Conservation (phyloP, 92 coral and sea anemone genomes). For the Porites lobata region DNA sequence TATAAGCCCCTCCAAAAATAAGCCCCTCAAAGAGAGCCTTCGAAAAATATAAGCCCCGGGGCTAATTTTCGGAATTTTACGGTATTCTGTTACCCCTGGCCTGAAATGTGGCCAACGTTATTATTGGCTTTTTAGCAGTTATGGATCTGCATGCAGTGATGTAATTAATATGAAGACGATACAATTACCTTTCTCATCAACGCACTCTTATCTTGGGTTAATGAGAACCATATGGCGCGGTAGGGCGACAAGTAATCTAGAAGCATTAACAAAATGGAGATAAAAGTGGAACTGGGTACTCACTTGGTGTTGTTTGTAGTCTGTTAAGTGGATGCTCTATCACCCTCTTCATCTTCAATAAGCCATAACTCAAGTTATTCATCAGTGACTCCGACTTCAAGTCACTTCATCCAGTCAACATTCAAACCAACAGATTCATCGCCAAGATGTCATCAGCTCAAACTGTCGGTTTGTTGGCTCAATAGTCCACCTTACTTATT, state of each 20-base stretch:
- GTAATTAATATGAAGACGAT: too few species aligned
- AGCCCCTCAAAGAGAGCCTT: too few species aligned
- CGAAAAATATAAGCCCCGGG: too few species aligned
- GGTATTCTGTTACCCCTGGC: too few species aligned
- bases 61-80: too few species aligned
- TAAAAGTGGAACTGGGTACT: not conserved
- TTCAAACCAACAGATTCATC: not conserved
- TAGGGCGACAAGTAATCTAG: not conserved
- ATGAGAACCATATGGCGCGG: too few species aligned
- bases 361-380: constrained; percentile 10
- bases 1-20: too few species aligned
- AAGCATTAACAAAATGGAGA: not conserved
- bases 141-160: too few species aligned
- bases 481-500: constrained; percentile 29
- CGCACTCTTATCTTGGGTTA: too few species aligned
- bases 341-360: not conserved
- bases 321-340: constrained; percentile 2
- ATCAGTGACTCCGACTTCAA: not conserved
- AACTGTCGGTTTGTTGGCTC: constrained; percentile 6
- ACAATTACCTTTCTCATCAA: too few species aligned
- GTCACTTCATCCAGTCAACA: not conserved
- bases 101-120: too few species aligned
- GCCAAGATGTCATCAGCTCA: not conserved
- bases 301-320: not conserved
- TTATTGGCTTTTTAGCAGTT: too few species aligned